Evolutionary conservation across 2,113 vertebrate genomes (phyloP).

Genomic region (Hymenochirus boettgeri): DNA sequence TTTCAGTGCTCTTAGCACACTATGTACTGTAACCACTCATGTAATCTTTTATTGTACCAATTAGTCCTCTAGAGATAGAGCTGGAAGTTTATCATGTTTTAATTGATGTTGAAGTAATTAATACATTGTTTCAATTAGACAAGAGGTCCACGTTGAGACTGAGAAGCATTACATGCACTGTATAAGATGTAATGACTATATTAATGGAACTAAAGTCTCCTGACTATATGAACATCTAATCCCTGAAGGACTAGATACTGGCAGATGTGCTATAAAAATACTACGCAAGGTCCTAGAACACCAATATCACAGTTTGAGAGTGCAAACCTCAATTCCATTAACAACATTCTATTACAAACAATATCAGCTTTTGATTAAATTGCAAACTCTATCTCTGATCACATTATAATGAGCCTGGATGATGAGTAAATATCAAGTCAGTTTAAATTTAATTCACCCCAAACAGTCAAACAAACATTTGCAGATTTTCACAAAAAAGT

Average conservation of each 20-base stretch:
- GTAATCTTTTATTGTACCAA: constrained; percentile 37
- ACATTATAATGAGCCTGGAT: not conserved
- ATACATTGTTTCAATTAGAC: constrained; percentile 43
- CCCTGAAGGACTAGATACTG: not conserved
- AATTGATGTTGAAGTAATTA: constrained; percentile 41
- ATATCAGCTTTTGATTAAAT: not conserved
- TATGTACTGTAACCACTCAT: constrained; percentile 23
- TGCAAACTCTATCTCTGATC: not conserved
- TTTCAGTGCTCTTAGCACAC: constrained; percentile 2
- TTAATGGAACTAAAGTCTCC: constrained; percentile 27
- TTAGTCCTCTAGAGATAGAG: constrained; percentile 31
- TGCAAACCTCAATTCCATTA: not conserved
- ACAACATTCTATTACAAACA: not conserved
- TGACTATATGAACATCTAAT: constrained; percentile 15
- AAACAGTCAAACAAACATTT: too few relatives aligned
- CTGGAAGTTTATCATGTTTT: constrained; percentile 36
- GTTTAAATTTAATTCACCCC: too few relatives aligned
- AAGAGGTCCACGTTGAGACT: constrained; percentile 40
- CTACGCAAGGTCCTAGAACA: constrained; percentile 7
- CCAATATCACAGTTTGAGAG: constrained; percentile 1
- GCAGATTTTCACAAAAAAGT: too few relatives aligned
- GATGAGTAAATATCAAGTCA: not conserved
- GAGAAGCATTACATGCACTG: constrained; percentile 33
- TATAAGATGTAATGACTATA: constrained; percentile 38
- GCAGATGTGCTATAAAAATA: constrained; percentile 13